Evolutionary conservation across 2,797 vertebrate species (phyloP).

Genomic region (Lutjanus campechanus): DNA sequence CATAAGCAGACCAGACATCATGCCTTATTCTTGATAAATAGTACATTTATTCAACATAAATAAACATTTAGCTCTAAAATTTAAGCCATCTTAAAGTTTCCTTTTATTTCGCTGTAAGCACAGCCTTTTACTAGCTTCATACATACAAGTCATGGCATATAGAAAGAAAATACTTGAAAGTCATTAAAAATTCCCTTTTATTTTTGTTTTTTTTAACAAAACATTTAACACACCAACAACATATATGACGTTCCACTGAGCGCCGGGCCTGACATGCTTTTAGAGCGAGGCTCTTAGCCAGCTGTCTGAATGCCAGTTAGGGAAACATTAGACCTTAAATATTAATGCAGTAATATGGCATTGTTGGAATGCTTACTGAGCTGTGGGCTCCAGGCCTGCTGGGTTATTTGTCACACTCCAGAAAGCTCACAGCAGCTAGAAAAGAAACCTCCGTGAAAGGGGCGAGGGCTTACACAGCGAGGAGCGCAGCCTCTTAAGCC

Average conservation of each 20-base stretch:
- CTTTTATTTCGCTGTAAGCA: not conserved
- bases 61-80: not conserved
- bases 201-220: conserved; percentile 6
- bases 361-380: conserved; percentile 85
- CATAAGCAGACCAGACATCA: not conserved
- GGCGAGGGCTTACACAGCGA: conserved; percentile 16
- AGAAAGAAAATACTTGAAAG: not conserved
- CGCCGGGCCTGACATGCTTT: conserved; percentile 65
- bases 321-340: conserved; percentile 87
- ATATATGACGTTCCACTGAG: conserved; percentile 52
- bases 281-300: conserved; percentile 65
- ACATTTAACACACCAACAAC: conserved; percentile 48
- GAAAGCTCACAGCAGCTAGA: conserved; percentile 71
- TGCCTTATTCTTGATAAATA: not conserved
- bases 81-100: not conserved
- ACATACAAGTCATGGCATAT: not conserved
- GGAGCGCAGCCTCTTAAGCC: conserved; percentile 12
- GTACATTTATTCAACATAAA: not conserved
- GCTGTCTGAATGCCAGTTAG: conserved; percentile 82
- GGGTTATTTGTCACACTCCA: conserved; percentile 84
- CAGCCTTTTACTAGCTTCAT: not conserved
- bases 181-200: not conserved
- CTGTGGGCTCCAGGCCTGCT: conserved; percentile 79
- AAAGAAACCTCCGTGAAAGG: conserved; percentile 58
- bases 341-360: conserved; percentile 87